Evolutionary conservation across 2,888 invertebrate genomes (phyloP).

Genomic region (Orthosia cruda): DNA sequence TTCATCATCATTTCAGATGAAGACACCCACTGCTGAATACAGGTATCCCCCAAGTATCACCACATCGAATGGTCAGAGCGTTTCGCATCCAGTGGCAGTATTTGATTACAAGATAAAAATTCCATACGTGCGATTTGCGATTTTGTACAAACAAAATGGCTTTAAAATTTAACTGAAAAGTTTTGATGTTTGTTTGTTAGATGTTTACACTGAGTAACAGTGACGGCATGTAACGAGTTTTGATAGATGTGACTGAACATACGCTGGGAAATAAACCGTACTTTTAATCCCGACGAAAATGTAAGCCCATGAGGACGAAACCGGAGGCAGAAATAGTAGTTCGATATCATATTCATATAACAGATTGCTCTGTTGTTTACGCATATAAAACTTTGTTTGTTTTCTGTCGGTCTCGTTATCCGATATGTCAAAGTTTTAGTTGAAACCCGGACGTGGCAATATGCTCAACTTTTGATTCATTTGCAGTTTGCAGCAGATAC

Average conservation of each 20-base stretch:
- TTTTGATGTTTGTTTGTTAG: not conserved
- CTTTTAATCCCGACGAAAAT: conserved; percentile 2
- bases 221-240: not conserved
- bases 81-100: too few species aligned
- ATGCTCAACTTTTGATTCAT: conserved; percentile 39
- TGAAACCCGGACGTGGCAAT: conserved; percentile 31
- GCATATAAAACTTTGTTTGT: conserved; percentile 52
- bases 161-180: not conserved
- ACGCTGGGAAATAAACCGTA: not conserved
- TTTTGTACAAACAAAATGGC: not conserved
- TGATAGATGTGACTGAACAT: conserved; percentile 3
- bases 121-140: too few species aligned
- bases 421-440: conserved; percentile 52
- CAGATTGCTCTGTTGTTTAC: conserved; percentile 55
- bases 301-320: conserved; percentile 1
- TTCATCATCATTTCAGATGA: too few species aligned
- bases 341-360: conserved; percentile 43
- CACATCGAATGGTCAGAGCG: too few species aligned
- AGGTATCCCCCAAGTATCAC: too few species aligned
- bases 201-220: not conserved
- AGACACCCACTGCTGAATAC: too few species aligned
- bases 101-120: not conserved
- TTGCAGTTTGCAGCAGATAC: conserved; percentile 13
- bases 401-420: conserved; percentile 24
- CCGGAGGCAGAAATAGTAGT: not conserved